Evolutionary conservation across 2,888 invertebrate genomes (phyloP).

Genomic region (Eupithecia insigniata): DNA sequence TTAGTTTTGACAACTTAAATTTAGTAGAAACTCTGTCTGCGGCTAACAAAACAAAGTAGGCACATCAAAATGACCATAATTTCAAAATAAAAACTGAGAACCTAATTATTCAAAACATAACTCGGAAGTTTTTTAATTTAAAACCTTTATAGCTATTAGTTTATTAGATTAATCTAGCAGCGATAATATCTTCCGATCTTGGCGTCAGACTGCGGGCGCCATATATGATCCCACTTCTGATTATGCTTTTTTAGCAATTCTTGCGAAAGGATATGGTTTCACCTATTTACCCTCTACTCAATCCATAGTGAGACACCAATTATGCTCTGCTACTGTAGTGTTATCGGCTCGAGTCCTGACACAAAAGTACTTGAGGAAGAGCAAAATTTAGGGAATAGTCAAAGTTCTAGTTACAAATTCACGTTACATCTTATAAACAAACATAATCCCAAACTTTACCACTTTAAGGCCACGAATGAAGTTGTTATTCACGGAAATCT

Average conservation of each 20-base stretch:
- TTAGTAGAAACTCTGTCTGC: neutral
- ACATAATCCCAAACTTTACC: neutral
- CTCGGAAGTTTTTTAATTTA: neutral
- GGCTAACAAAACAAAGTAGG: neutral
- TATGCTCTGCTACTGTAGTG: neutral
- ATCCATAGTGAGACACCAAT: neutral
- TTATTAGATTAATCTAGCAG: neutral
- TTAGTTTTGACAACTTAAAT: neutral
- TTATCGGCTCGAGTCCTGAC: neutral
- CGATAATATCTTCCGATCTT: constrained; percentile 12
- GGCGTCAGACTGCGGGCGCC: constrained; percentile 21
- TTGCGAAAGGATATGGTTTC: neutral
- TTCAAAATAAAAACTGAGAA: neutral
- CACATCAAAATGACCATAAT: neutral
- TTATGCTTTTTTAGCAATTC: constrained; percentile 15
- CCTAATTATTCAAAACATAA: neutral
- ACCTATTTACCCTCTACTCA: neutral
- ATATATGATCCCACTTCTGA: constrained; percentile 20
- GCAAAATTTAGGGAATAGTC: neutral
- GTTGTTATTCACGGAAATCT: constrained; percentile 48
- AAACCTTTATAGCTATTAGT: neutral
- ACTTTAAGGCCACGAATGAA: neutral
- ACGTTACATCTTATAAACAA: neutral
- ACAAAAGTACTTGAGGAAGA: neutral
- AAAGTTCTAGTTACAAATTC: neutral